Base-by-base conservation (phyloP, 2,888 invertebrate species). In the Heliconius cydno region DNA sequence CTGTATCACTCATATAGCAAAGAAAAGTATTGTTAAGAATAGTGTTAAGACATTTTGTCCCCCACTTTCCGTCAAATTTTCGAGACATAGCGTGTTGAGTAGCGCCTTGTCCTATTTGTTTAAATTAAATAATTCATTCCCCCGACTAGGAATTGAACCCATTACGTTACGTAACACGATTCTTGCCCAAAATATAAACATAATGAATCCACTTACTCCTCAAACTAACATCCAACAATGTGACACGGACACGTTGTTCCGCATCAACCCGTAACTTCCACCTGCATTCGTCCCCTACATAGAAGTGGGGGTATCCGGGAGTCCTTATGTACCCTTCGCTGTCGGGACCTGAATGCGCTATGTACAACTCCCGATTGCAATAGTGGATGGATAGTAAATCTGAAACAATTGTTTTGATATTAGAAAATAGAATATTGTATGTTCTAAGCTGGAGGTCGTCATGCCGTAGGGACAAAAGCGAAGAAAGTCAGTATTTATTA, bases 251-350 rank as follows among this genome's bases (percentile, higher is more conserved):
- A 85, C 93, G 95, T 87, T 97, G 97, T 80, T 96, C 96, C 0
- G 95, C 94, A 71, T 96, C 92, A 2, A 96, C 96, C 70, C 91
- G 92, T 78, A 97, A 94, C 81, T 94, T 95, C 97, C 97, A 97
- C 65, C 95, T 94, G 88, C 97, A 97, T 84, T 96, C 87, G 88
- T 96, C 96, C 0, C 97, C 97, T 22, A 97, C 95, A 88, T 97
- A 97, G 91, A 96, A 97, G 84, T 96, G 95, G 0, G 97, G 97
- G 90, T 97, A 97, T 12, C 97, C 97, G 0, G 97, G 97, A 82
- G 96, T 96, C 60, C 96, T 95, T 83, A 97, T 95, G 89, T 97
- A 96, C 3, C 97, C 97, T 87, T 96, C 96, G 80, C 95, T 94
- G 78, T 92, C 92, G 25, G 90, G 87, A 0, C 94, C 94, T 60